Base-by-base conservation (phyloP, 2,888 invertebrate genomes). In the Myathropa florea region DNA sequence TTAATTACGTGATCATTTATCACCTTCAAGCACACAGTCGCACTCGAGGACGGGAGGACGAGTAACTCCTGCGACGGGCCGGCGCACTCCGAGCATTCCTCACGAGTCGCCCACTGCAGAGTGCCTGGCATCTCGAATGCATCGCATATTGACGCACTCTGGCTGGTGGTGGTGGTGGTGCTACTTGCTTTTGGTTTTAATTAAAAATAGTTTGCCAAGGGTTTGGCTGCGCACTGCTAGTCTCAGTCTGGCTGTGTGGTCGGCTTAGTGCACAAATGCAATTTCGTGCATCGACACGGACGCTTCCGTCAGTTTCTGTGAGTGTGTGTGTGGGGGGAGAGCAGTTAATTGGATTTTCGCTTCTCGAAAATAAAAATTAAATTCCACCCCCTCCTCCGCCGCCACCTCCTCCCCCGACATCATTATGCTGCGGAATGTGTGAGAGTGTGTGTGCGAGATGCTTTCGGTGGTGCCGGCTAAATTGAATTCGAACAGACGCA, bases 171-270 rank as follows among this genome's bases (percentile, higher is more conserved):
- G 61, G 28, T 70, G 39, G 46, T 14, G 77, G 46, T 30, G 61
- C 60, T 61, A 53, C 77, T 77, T 72, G 81, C 79, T 55, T 68
- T 77, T 53, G 85, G 46, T 72, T 85, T 85, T 85, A 85, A 85
- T 85, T 85, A 85, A 85, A 85, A 85, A 85, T 85, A 85, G 77
- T 82, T 81, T 85, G 85, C 85, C 77, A 77, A 81, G 85, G 77
- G 77, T 72, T 81, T 72, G 55, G 26, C 53, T 55, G 67, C 65
- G 39, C 36, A 68, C 2, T 46, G 46, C 46, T 18, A 2, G 18
- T 18, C 46, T 6, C 33, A 12, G 33, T 7, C 46, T 46, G 18
- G 28, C 30, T 36, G 57, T 71, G 77, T 57, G 72, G 77, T 75
- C 39, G 65, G 71, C 71, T 81, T 72, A 72, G 81, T 77, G 85